Evolutionary conservation across 2,113 vertebrate species (phyloP), one percentile per base, ranked within the genome.

Genomic region (Telmatochromis brachygnathus): DNA sequence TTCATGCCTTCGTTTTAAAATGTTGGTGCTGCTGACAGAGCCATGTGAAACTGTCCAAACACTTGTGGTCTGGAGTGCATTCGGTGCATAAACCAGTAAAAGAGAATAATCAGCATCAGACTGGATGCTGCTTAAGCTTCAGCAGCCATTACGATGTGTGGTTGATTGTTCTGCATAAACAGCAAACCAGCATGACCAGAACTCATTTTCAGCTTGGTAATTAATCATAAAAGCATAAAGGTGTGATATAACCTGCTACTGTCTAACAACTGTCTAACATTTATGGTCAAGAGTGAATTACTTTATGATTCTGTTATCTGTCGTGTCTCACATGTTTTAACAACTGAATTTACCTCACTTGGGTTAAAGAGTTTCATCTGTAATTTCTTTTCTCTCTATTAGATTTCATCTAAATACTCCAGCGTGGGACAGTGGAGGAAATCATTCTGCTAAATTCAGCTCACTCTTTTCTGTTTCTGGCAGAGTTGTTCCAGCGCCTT

Each of bases 381-480:
- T 13, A 37, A 65, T 65, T 37, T 21, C 0, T 65, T 37, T 37
- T 77, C 42, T 49, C 45, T 77, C 42, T 2, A 23, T 73, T 45
- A 73, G 13, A 45, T 26, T 73, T 45, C 13, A 73, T 77, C 70
- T 49, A 17, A 53, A 9, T 15, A 8, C 56, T 42, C 19, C 49
- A 54, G 6, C 30, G 39, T 11, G 39, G 3, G 30, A 39, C 13
- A 14, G 11, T 33, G 28, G 9, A 37, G 54, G 19, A 84, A 56
- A 60, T 23, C 3, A 1, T 70, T 30, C 26, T 1, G 5, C 30
- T 14, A 5, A 7, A n/a, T 21, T 8, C 80, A 14, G 6, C 93
- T 92, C 93, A 99, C 98, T 96, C 82, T 90, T 91, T 93, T 97
- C 96, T 99, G 98, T 77, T 97, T 98, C 80, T 97, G 96, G 79